These are phyloP conservation scores for Caradrina kadenii DNA, from an alignment of 2,888 invertebrate species.

Conservation along the genomic window DNA sequence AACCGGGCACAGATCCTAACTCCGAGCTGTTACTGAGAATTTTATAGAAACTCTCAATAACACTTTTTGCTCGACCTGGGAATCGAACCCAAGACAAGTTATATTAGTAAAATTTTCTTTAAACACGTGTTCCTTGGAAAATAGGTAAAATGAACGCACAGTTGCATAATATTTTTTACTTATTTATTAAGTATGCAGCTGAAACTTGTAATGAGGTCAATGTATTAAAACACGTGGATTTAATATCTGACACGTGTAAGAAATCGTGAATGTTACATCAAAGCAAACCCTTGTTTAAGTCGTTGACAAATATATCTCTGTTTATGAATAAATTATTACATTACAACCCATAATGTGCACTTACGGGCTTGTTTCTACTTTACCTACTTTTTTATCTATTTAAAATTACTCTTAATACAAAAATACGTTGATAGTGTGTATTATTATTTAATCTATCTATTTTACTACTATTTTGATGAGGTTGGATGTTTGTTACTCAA, in stretches of 20 bases:
- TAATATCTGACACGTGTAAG: constrained; percentile 39
- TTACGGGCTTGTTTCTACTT: constrained; percentile 2
- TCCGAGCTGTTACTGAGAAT: too few relatives aligned
- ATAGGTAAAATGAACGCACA: background rate
- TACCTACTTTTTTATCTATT: background rate
- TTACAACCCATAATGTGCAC: background rate
- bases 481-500: too few relatives aligned
- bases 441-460: too few relatives aligned
- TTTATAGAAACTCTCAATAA: too few relatives aligned
- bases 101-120: background rate
- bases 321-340: constrained; percentile 32
- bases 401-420: background rate
- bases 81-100: too few relatives aligned
- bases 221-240: constrained; percentile 38
- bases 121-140: background rate
- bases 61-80: too few relatives aligned
- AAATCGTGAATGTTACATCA: constrained; percentile 28
- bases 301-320: constrained; percentile 30
- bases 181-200: background rate
- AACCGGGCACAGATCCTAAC: too few relatives aligned
- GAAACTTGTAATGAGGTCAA: constrained; percentile 36
- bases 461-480: too few relatives aligned
- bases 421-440: too few relatives aligned
- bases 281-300: constrained; percentile 13
- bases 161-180: background rate